Base-by-base conservation (phyloP, 2,888 invertebrate genomes). In the Cephus spinipes region DNA sequence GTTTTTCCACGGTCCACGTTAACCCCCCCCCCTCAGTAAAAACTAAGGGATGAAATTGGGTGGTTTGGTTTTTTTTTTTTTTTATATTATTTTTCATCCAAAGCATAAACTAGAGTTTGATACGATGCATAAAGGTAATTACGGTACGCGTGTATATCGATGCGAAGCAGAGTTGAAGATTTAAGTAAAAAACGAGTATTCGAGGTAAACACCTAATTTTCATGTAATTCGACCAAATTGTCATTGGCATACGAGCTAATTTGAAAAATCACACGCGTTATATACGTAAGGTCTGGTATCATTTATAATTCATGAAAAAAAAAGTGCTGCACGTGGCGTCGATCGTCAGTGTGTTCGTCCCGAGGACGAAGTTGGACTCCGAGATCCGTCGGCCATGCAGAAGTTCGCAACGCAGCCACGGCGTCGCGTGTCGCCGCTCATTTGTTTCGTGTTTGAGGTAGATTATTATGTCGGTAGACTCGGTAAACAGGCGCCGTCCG, bases 401-500 rank as follows among this genome's bases (percentile, higher is more conserved):
- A 9, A 55, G 55, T 55, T 55, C 23, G 2, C 55, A 11, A 74
- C 0, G 6, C 36, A 23, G 34, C 74, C 74, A 33, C 35, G n/a
- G 35, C 74, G 74, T 78, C 78, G 78, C 78, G 78, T 78, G 76
- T 76, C 78, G 73, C n/a, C 75, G 79, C 79, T 81, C 80, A 81
- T 83, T 83, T 77, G 82, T 81, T 82, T 82, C 80, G 74, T 76
- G 79, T 77, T 69, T 79, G 78, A 81, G 78, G 73, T 81, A 74
- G 81, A 81, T 83, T 83, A 84, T 83, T 82, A 81, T 78, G 81
- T 80, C 74, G 76, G 40, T 75, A 71, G 77, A 75, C 71, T 81
- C 73, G 83, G 82, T 81, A 83, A 84, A 82, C 79, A 82, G 69
- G 76, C 78, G 76, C 76, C 77, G 74, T 35, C 35, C 36, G 74